Percentiles rank a stretch among this genome's conserved stretches.
phyloP scores from a whole-genome alignment of 2,888 invertebrate genomes.

The Odontothrips loti region DNA sequence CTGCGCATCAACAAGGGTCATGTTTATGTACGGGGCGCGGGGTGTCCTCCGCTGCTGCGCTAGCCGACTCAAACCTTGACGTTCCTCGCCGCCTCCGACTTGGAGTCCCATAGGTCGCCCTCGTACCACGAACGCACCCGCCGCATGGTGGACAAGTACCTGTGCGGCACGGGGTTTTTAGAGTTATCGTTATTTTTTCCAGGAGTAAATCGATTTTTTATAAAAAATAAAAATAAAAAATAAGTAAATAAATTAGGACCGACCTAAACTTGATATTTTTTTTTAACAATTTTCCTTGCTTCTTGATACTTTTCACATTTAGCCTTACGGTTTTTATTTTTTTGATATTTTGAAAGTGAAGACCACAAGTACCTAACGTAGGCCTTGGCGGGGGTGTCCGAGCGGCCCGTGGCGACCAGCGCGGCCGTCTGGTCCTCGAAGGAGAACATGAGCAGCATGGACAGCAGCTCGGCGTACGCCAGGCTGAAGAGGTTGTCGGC shows the following conservation, averaged over 20 bases:
- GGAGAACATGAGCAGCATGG: slow-evolving; percentile 44
- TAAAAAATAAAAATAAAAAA: too few species aligned
- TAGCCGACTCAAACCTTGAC: slow-evolving; percentile 33
- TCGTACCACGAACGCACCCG: slow-evolving; percentile 46
- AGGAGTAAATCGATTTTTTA: too few species aligned
- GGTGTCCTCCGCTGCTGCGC: not conserved
- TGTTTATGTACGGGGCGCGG: not conserved
- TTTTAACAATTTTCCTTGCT: too few species aligned
- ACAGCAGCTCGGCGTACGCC: slow-evolving; percentile 43
- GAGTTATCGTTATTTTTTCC: too few species aligned
- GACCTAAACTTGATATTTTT: too few species aligned
- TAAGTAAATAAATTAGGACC: too few species aligned
- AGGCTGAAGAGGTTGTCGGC: slow-evolving; percentile 42
- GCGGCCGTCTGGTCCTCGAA: slow-evolving; percentile 30
- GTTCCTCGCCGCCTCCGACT: slow-evolving; percentile 39
- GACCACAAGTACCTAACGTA: slow-evolving; percentile 31
- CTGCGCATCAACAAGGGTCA: not conserved
- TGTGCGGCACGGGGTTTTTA: slow-evolving; percentile 34
- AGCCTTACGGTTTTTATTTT: too few species aligned
- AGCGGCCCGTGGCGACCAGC: slow-evolving; percentile 40
- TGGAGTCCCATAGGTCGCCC: slow-evolving; percentile 44
- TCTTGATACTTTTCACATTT: too few species aligned
- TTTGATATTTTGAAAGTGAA: too few species aligned
- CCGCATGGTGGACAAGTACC: slow-evolving; percentile 44
- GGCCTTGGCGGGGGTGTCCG: slow-evolving; percentile 42